These are phyloP conservation scores for Troglohyphantes excavatus DNA, from an alignment of 2,888 invertebrate species.

Conservation along the genomic window DNA sequence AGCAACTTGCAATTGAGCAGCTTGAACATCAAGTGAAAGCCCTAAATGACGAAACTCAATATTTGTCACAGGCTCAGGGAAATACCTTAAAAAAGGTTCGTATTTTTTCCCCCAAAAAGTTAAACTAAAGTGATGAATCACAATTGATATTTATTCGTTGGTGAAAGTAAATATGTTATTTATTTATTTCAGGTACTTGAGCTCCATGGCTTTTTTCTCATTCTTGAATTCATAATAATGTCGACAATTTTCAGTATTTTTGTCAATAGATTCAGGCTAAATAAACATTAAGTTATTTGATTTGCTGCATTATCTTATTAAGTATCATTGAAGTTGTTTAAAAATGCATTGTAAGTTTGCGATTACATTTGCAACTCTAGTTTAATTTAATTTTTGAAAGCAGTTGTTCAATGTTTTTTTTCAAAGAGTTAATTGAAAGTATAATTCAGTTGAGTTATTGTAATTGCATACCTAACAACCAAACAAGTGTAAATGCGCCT, in stretches of 20 bases:
- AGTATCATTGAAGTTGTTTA: no score
- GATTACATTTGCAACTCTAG: no score
- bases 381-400: no score
- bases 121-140: not conserved
- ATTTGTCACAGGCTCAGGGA: not conserved
- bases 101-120: not conserved
- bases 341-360: no score
- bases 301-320: no score
- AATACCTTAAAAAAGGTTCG: conserved; percentile 38
- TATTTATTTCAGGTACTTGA: conserved; percentile 48
- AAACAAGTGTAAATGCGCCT: no score
- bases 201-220: conserved; percentile 52
- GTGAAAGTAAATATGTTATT: not conserved
- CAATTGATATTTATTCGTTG: not conserved
- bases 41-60: conserved; percentile 22
- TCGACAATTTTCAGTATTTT: conserved; percentile 56
- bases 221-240: conserved; percentile 60
- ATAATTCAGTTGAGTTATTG: no score
- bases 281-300: no score
- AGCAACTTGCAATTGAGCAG: not conserved
- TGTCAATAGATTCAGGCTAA: conserved; percentile 12
- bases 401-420: no score
- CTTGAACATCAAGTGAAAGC: conserved; percentile 13
- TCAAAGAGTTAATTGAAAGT: no score
- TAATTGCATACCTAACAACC: no score